These are phyloP conservation scores for Thyatira batis DNA, from an alignment of 2,888 invertebrate genomes.

Conservation along the genomic window DNA sequence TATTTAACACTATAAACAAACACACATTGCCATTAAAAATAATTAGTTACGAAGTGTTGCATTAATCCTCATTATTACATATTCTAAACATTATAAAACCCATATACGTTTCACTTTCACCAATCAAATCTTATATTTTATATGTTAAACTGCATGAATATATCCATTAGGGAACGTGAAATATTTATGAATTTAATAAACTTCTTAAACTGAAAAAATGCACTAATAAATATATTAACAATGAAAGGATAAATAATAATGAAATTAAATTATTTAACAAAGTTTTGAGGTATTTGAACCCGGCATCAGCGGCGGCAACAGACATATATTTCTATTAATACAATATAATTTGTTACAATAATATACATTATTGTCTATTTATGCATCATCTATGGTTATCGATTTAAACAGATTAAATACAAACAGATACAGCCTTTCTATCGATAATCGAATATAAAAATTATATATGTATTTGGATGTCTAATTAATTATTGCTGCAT, in stretches of 20 bases:
- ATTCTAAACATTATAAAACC: neutral
- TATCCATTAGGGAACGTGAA: slow-evolving; percentile 22
- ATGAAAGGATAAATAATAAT: slow-evolving; percentile 16
- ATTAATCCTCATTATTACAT: slow-evolving; percentile 7
- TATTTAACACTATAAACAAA: slow-evolving; percentile 14
- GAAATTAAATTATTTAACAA: slow-evolving; percentile 22
- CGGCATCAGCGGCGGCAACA: slow-evolving; percentile 8
- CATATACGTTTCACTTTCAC: neutral
- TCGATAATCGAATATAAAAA: neutral
- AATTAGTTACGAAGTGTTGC: neutral
- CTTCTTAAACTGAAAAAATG: slow-evolving; percentile 12
- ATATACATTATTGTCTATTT: slow-evolving; percentile 10
- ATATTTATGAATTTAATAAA: slow-evolving; percentile 13
- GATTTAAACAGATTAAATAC: neutral
- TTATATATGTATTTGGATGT: neutral
- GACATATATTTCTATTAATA: slow-evolving; percentile 16
- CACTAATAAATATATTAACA: slow-evolving; percentile 23
- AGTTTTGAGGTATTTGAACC: slow-evolving; percentile 2
- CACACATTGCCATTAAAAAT: slow-evolving; percentile 9
- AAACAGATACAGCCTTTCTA: neutral
- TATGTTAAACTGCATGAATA: slow-evolving; percentile 60
- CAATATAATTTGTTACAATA: slow-evolving; percentile 5
- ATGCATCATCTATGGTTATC: neutral
- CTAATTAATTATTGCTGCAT: neutral
- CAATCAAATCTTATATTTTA: neutral